Evolutionary conservation across 2,888 invertebrate genomes (phyloP).

Genomic region (Athalia circularis): DNA sequence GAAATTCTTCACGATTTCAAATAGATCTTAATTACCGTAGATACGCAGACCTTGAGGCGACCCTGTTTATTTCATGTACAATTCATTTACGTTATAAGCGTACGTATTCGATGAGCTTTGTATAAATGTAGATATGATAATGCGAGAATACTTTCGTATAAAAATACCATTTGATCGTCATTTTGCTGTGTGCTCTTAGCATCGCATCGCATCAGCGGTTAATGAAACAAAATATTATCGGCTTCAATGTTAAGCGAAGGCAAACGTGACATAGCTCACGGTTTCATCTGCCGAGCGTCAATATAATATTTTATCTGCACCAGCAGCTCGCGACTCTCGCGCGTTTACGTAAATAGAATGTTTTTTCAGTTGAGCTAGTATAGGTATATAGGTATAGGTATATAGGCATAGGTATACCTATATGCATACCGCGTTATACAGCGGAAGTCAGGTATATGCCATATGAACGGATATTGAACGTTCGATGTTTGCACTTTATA

Average conservation of each 20-base stretch:
- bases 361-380: too few species aligned
- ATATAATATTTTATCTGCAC: background rate
- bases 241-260: background rate
- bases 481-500: too few species aligned
- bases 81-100: background rate
- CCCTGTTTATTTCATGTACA: constrained; percentile 18
- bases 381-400: too few species aligned
- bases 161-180: too few species aligned
- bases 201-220: background rate
- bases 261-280: constrained; percentile 42
- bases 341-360: background rate
- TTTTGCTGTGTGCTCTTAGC: background rate
- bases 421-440: too few species aligned
- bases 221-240: constrained; percentile 29
- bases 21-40: too few species aligned
- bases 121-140: background rate
- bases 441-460: too few species aligned
- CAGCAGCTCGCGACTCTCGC: background rate
- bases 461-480: too few species aligned
- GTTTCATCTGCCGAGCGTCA: background rate
- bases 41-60: constrained; percentile 17
- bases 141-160: too few species aligned
- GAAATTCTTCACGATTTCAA: too few species aligned
- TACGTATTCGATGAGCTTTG: background rate
- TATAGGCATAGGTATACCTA: too few species aligned